Conservation (phyloP, 2,888 invertebrate species). For the Eupithecia exiguata region DNA sequence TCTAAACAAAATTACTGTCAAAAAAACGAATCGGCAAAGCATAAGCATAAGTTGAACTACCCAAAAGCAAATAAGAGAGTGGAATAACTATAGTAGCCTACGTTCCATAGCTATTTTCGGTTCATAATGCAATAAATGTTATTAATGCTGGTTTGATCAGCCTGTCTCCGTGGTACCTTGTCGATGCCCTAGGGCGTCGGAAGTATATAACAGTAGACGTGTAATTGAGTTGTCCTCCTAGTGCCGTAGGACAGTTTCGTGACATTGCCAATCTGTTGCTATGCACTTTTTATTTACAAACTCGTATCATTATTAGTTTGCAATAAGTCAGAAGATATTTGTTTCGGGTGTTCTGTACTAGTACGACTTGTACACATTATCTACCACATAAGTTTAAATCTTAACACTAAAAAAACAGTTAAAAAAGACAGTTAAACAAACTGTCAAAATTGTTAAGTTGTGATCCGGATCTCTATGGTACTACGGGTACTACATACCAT, state of each 20-base stretch:
- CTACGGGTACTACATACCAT: background rate
- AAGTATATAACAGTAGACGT: constrained; percentile 34
- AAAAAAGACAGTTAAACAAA: too few species aligned
- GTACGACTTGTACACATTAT: too few species aligned
- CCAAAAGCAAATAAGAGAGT: too few species aligned
- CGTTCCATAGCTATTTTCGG: too few species aligned
- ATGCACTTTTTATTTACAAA: background rate
- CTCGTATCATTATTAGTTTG: background rate
- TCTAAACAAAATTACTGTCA: too few species aligned
- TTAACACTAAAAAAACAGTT: too few species aligned
- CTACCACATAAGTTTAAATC: too few species aligned
- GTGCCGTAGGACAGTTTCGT: background rate
- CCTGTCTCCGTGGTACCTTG: background rate
- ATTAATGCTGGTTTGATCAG: background rate
- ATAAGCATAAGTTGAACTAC: too few species aligned
- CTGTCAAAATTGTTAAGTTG: too few species aligned
- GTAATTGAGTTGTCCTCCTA: constrained; percentile 41
- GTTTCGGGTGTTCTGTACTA: background rate
- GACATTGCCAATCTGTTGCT: background rate
- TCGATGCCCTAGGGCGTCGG: background rate
- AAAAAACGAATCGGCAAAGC: too few species aligned
- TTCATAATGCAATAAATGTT: background rate
- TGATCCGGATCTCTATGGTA: too few species aligned
- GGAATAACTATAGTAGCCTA: too few species aligned
- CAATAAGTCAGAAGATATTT: background rate